Conservation (phyloP, 2,113 vertebrate species). For the Corapipo altera region DNA sequence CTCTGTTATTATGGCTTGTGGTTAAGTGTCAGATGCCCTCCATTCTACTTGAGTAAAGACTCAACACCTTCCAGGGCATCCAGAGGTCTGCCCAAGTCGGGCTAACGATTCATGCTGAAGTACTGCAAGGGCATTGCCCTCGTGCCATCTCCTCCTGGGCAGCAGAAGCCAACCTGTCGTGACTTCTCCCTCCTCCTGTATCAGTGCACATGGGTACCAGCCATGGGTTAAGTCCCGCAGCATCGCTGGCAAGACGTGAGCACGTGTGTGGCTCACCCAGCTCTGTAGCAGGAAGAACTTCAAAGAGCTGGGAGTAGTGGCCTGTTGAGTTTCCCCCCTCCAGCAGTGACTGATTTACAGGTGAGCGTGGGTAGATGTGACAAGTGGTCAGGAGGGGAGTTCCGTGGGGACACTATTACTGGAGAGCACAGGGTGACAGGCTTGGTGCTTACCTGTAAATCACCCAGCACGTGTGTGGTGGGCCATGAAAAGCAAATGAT, state of each 20-base stretch:
- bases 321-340: rapidly evolving
- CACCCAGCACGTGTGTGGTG: neutral
- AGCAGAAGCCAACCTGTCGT: rapidly evolving
- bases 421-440: neutral
- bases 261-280: rapidly evolving
- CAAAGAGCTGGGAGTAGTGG: neutral
- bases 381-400: neutral
- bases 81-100: neutral
- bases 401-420: rapidly evolving
- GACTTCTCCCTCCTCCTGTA: neutral
- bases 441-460: neutral
- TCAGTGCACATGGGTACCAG: rapidly evolving
- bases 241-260: rapidly evolving
- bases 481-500: neutral
- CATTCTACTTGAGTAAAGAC: neutral
- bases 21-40: constrained; percentile 25
- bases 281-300: neutral
- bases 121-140: rapidly evolving
- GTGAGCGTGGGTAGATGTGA: neutral
- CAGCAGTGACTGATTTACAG: neutral
- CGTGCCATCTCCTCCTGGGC: neutral
- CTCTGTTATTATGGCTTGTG: constrained; percentile 50
- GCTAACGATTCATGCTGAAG: neutral
- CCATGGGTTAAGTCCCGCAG: neutral
- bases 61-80: neutral